These are phyloP conservation scores for Cuniculus paca DNA, from an alignment of 2,797 vertebrate genomes.

Conservation along the genomic window DNA sequence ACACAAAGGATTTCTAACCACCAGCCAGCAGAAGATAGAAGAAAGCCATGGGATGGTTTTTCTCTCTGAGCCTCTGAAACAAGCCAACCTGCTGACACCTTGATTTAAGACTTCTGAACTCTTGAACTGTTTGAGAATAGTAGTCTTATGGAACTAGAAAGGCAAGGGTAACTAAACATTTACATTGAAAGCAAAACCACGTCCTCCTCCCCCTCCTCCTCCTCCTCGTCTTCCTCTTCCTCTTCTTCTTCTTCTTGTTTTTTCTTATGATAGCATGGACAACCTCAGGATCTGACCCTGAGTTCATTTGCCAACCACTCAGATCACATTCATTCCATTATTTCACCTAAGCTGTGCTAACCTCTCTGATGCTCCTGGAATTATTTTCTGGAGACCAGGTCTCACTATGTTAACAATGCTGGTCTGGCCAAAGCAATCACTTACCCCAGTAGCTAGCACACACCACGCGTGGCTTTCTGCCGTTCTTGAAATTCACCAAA, in stretches of 20 bases:
- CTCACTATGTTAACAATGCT: background rate
- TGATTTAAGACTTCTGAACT: background rate
- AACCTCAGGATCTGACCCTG: background rate
- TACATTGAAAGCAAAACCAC: background rate
- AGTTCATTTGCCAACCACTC: background rate
- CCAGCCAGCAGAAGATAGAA: background rate
- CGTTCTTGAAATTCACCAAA: background rate
- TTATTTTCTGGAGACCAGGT: background rate
- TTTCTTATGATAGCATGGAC: background rate
- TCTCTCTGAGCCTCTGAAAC: background rate
- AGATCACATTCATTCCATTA: background rate
- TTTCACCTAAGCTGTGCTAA: background rate
- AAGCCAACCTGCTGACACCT: background rate
- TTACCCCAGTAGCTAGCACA: background rate
- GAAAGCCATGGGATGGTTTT: background rate
- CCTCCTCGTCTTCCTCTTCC: no score
- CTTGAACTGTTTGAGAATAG: background rate
- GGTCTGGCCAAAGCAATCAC: background rate
- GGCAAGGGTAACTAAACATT: background rate
- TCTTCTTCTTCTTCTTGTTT: background rate
- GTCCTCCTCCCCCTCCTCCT: background rate
- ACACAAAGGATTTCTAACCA: background rate
- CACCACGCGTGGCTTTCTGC: background rate
- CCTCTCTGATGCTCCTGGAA: background rate
- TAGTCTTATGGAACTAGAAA: background rate